phyloP scores from a whole-genome alignment of 2,888 invertebrate genomes.

The Plagiodera versicolora region DNA sequence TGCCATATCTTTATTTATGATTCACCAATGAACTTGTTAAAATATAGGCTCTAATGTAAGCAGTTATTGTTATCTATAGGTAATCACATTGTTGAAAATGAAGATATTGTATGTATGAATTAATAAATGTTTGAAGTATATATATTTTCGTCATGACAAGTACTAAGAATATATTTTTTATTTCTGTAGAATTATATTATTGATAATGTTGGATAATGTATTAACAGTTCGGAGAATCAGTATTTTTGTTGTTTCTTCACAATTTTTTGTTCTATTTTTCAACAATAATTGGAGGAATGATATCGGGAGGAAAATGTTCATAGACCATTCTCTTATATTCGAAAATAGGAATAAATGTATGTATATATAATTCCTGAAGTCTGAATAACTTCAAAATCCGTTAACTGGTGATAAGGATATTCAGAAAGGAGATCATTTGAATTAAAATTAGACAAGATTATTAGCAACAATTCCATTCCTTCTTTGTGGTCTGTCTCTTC shows the following conservation, averaged over 20 bases:
- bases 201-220: conserved; percentile 25
- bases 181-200: conserved; percentile 24
- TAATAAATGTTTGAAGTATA: conserved; percentile 37
- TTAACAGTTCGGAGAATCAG: not conserved
- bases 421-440: no score
- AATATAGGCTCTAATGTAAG: conserved; percentile 24
- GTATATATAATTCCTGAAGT: no score
- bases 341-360: no score
- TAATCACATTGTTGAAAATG: conserved; percentile 32
- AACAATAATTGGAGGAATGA: no score
- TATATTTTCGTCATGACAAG: conserved; percentile 39
- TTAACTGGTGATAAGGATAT: no score
- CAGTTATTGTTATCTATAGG: conserved; percentile 28
- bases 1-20: conserved; percentile 34
- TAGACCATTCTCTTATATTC: no score
- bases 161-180: conserved; percentile 16
- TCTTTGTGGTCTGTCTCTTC: no score
- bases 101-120: conserved; percentile 35
- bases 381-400: no score
- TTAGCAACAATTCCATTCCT: no score
- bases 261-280: no score
- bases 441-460: no score
- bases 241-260: not conserved
- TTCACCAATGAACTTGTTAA: conserved; percentile 21
- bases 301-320: no score